Conservation (phyloP, 2,113 vertebrate species). For the Pycnonotus jocosus region DNA sequence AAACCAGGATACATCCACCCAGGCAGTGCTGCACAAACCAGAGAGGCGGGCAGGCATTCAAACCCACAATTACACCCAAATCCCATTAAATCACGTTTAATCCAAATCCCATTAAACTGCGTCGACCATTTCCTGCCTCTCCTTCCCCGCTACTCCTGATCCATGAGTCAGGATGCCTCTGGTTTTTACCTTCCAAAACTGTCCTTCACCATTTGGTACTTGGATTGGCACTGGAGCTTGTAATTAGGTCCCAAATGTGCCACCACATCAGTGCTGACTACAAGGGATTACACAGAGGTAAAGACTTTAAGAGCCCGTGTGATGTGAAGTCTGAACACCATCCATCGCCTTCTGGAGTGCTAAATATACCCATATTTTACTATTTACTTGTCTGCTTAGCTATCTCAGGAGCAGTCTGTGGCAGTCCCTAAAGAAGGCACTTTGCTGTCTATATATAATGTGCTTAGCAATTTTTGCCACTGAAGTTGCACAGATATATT, state of each 20-base stretch:
- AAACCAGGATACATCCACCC: background rate
- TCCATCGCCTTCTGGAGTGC: background rate
- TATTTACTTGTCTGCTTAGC: background rate
- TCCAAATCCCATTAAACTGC: background rate
- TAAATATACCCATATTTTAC: slow-evolving; percentile 35
- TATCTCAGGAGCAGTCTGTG: background rate
- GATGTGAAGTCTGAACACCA: background rate
- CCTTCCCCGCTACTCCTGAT: background rate
- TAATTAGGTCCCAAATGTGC: background rate
- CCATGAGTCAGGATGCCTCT: background rate
- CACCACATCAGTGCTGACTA: background rate
- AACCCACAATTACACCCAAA: background rate
- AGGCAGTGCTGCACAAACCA: background rate
- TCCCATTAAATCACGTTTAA: background rate
- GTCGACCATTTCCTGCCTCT: background rate
- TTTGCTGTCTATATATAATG: slow-evolving; percentile 27
- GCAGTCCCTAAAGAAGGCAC: slow-evolving; percentile 11
- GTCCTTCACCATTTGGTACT: background rate
- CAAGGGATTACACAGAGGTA: background rate
- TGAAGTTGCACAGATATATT: background rate
- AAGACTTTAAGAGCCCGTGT: background rate
- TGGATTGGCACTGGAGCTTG: background rate
- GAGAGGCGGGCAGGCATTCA: background rate
- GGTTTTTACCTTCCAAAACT: background rate
- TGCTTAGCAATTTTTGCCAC: slow-evolving; percentile 22